Evolutionary conservation across 2,888 invertebrate species (phyloP).

Genomic region (Platycnemis pennipes): DNA sequence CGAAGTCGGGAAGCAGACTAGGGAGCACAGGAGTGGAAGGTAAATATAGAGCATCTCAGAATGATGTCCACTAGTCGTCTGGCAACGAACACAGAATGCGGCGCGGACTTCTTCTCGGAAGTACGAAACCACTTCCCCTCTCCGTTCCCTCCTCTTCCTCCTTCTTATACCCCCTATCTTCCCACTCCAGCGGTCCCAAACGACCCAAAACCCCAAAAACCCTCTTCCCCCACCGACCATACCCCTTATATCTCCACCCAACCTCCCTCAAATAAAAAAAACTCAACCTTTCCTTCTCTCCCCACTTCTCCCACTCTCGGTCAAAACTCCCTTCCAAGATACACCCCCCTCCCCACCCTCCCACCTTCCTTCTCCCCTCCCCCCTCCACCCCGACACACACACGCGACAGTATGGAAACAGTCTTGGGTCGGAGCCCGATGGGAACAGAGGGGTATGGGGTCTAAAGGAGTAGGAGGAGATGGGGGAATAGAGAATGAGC

Average conservation of each 20-base stretch:
- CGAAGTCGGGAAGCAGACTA: background rate
- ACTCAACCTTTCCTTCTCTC: background rate
- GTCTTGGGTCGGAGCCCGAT: constrained; percentile 62
- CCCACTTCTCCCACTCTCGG: background rate
- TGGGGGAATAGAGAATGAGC: constrained; percentile 37
- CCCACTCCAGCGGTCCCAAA: background rate
- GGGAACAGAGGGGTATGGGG: background rate
- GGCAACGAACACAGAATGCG: constrained; percentile 50
- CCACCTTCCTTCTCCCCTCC: background rate
- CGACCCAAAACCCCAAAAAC: background rate
- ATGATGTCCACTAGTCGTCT: constrained; percentile 64
- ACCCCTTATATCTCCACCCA: background rate
- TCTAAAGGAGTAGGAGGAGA: background rate
- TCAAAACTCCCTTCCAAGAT: background rate
- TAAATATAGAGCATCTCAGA: constrained; percentile 46
- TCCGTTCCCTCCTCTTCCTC: background rate
- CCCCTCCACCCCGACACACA: background rate
- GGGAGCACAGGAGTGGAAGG: constrained; percentile 16
- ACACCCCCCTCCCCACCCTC: background rate
- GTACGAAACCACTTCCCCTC: background rate
- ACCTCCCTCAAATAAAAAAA: too few relatives aligned
- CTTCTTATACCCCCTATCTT: background rate
- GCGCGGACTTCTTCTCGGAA: constrained; percentile 37
- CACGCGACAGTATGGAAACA: constrained; percentile 57
- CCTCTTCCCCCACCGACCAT: background rate